Evolutionary conservation across 2,888 invertebrate species (phyloP), one percentile per base, ranked within the genome.

Genomic region (Parnassius smintheus): DNA sequence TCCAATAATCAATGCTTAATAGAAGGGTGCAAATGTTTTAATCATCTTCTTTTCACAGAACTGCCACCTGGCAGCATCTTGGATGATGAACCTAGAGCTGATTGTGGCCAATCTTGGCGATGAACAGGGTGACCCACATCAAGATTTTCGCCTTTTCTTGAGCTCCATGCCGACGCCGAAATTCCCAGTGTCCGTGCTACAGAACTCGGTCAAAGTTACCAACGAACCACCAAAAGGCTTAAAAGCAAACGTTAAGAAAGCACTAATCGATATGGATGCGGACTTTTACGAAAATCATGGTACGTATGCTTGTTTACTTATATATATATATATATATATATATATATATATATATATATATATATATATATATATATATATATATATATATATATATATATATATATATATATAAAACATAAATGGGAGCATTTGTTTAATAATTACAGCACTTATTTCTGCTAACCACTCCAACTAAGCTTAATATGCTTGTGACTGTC

Each of bases 181-280:
- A 70, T 98, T 98, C 81, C 98, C 98, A 0, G 96, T 98, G 0
- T 96, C 97, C 2, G 96, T 98, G 10, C 91, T 98, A 2, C 98
- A 98, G 82, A 98, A 98, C 82, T 96, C 98, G 1, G 96, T 98
- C 0, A 98, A 98, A 90, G 96, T 98, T 61, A 98, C 98, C 0
- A 98, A 98, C 81, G 98, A 98, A 81, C 97, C 98, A 0, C 98
- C 98, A 0, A 98, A 97, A 82, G 98, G 98, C 1, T 88, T 98
- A 2, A 94, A 96, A 73, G 97, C 98, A 9, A 98, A 98, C 80
- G 93, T 98, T 0, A 95, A 96, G 71, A 93, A 97, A 73, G 96
- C 98, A 0, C 94, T 97, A 67, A 92, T 93, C 56, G 96, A 97
- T 78, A 93, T 98, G 80, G 93, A 94, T 44, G 94, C 94, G 56